These are phyloP conservation scores for Poecilia latipinna DNA, from an alignment of 2,113 vertebrate genomes.

Conservation along the genomic window DNA sequence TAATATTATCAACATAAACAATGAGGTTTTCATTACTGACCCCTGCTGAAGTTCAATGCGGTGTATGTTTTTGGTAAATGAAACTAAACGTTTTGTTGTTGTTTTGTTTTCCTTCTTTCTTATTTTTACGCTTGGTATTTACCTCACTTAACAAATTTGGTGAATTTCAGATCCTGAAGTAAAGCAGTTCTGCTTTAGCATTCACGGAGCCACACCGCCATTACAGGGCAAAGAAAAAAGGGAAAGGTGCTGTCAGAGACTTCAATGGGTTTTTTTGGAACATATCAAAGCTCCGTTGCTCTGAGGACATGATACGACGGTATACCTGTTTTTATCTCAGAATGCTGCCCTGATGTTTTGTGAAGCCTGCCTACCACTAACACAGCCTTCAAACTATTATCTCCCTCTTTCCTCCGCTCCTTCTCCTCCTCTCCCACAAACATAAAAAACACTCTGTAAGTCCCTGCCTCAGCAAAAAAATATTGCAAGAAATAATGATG, in stretches of 20 bases:
- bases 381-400: slow-evolving; percentile 75
- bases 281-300: slow-evolving; percentile 79
- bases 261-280: slow-evolving; percentile 75
- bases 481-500: slow-evolving; percentile 69
- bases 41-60: not conserved
- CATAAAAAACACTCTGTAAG: slow-evolving; percentile 69
- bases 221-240: slow-evolving; percentile 37
- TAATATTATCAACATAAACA: not conserved
- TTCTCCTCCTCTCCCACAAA: slow-evolving; percentile 37
- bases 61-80: not conserved
- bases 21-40: not conserved
- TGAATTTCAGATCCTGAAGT: slow-evolving; percentile 15
- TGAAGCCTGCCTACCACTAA: slow-evolving; percentile 74
- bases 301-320: slow-evolving; percentile 75
- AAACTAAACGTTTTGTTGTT: not conserved
- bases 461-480: slow-evolving; percentile 76
- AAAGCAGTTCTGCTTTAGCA: slow-evolving; percentile 42
- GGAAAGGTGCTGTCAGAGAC: slow-evolving; percentile 64
- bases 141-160: slow-evolving; percentile 16
- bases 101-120: accelerated
- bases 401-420: slow-evolving; percentile 53
- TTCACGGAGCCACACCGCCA: slow-evolving; percentile 40
- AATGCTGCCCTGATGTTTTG: slow-evolving; percentile 77
- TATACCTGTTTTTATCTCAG: slow-evolving; percentile 80
- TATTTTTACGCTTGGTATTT: not conserved